phyloP scores from a whole-genome alignment of 2,888 invertebrate species.

The Mesorhabditis spiculigera region DNA sequence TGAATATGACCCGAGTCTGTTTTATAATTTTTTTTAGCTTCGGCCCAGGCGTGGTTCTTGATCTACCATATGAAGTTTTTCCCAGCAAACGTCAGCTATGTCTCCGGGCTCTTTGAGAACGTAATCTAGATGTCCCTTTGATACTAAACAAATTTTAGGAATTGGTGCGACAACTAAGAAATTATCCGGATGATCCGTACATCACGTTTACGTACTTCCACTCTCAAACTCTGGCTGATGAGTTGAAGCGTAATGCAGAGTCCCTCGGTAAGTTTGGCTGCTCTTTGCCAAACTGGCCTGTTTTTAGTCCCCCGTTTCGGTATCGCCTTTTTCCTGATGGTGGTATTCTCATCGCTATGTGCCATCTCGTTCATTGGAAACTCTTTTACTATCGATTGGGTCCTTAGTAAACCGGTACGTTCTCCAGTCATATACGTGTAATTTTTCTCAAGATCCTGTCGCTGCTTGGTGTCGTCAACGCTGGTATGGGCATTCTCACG shows the following conservation, averaged over 20 bases:
- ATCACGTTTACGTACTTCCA: slow-evolving; percentile 56
- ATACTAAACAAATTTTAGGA: slow-evolving; percentile 31
- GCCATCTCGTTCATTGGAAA: slow-evolving; percentile 72
- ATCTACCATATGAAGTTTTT: slow-evolving; percentile 57
- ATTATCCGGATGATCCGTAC: slow-evolving; percentile 45
- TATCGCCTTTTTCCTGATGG: slow-evolving; percentile 49
- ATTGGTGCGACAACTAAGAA: slow-evolving; percentile 36
- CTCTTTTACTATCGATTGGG: slow-evolving; percentile 70
- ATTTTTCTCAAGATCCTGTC: slow-evolving; percentile 7
- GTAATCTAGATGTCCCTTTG: slow-evolving; percentile 14
- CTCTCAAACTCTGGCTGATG: slow-evolving; percentile 81
- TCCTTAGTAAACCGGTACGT: slow-evolving; percentile 78
- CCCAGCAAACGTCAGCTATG: slow-evolving; percentile 48
- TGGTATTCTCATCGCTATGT: slow-evolving; percentile 53
- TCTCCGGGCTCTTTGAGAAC: slow-evolving; percentile 57
- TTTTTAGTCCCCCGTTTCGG: slow-evolving; percentile 49
- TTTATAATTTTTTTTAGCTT: slow-evolving; percentile 26
- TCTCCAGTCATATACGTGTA: slow-evolving; percentile 66
- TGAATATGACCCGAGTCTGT: not conserved
- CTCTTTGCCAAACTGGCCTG: not conserved
- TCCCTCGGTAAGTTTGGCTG: slow-evolving; percentile 61
- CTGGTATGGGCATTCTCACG: slow-evolving; percentile 83
- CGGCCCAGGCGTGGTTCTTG: slow-evolving; percentile 56
- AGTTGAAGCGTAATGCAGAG: slow-evolving; percentile 84
- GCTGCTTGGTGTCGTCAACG: slow-evolving; percentile 74